Evolutionary conservation across 1,140 invertebrate genomes (phyloP), one percentile per base, ranked within the genome.

Genomic region (Cheumatopsyche charites): DNA sequence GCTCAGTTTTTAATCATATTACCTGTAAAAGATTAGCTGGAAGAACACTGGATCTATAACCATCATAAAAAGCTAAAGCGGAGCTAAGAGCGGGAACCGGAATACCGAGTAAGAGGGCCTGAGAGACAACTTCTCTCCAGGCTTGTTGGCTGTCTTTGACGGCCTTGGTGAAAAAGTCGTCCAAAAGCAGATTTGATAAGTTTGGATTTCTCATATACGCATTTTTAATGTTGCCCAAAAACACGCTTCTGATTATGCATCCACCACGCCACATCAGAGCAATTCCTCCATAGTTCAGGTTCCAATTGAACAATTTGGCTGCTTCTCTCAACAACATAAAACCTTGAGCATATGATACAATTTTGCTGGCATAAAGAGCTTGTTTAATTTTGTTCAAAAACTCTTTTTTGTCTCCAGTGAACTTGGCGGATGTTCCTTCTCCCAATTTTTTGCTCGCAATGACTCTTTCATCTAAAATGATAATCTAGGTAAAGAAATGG

Each of bases 241-340:
- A 99, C 0, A 89, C 93, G 81, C 95, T 97, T 80, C 97, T 88
- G 79, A 99, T 99, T 79, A 99, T 99, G 81, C 98, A 99, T 36
- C 98, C 98, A 21, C 98, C 98, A 75, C 98, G 88, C 98, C 98
- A 99, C 98, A 99, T 99, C 0, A 99, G 84, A 13, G 98, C 98
- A 78, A 99, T 98, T 42, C 93, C 94, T 61, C 98, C 98, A 79
- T 98, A 98, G 83, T 99, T 99, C 13, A 99, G 85, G 68, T 96
- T 92, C 98, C 98, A 99, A 0, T 90, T 89, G 77, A 96, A 91
- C 70, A 78, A 86, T 77, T 92, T 91, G 0, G 96, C 96, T 23
- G 97, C 97, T 83, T 99, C 96, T 55, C 94, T 87, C 76, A 99
- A 86, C 61, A 99, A 84, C 98, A 99, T 99, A 79, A 99, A 99